A percentile compares a stretch with the other conserved stretches of the same genome.
Evolutionary conservation across 2,113 vertebrate genomes (phyloP).

Genomic region (Lonchura striata): DNA sequence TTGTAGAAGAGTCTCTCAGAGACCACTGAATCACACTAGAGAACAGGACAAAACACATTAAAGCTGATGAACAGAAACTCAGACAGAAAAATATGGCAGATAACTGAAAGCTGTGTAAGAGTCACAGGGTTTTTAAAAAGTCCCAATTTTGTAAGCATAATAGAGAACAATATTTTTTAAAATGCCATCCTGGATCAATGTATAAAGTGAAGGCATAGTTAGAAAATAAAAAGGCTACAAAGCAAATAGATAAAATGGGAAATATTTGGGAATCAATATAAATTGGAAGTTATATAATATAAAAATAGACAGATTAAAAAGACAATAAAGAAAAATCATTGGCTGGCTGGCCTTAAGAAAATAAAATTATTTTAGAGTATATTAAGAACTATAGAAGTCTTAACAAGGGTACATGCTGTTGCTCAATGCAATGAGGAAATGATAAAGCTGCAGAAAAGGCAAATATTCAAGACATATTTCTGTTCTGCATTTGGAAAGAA

Average conservation of each 20-base stretch:
- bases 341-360: not conserved
- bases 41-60: not conserved
- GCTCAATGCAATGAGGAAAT: not conserved
- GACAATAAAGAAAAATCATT: not conserved
- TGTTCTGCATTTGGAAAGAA: slow-evolving; percentile 17
- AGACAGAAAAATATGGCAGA: not conserved
- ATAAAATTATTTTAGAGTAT: not conserved
- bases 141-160: not conserved
- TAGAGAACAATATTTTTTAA: not conserved
- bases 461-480: slow-evolving; percentile 19
- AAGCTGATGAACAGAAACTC: not conserved
- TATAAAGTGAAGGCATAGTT: not conserved
- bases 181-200: slow-evolving; percentile 6
- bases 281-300: not conserved
- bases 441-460: not conserved
- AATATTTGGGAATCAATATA: not conserved
- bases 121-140: not conserved
- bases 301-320: slow-evolving; percentile 5
- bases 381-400: not conserved
- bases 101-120: not conserved
- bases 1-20: not conserved
- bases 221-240: slow-evolving; percentile 28
- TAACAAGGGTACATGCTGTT: not conserved
- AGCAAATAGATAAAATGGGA: not conserved
- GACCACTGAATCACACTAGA: not conserved